Percentiles rank a stretch among this genome's conserved stretches.
These are phyloP conservation scores for Dynastes grantii DNA, from an alignment of 2,888 invertebrate genomes.

Conservation along the genomic window DNA sequence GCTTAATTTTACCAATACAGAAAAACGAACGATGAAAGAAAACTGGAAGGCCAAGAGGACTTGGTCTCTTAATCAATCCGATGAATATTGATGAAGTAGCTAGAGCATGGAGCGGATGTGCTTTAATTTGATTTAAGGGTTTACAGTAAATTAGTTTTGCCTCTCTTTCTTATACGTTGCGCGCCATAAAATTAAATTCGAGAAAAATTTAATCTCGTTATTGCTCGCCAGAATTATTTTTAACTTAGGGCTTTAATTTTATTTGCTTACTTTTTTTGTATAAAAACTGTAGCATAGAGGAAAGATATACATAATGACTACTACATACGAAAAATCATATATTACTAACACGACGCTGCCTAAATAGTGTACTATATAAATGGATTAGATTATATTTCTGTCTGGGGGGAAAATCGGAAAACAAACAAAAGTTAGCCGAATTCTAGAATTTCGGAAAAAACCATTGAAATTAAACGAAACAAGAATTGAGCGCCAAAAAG, in stretches of 20 bases:
- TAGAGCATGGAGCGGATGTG: slow-evolving; percentile 31
- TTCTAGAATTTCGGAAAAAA: too few relatives aligned
- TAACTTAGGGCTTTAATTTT: not conserved
- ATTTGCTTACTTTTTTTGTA: not conserved
- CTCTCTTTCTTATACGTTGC: slow-evolving; percentile 1
- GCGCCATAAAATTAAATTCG: slow-evolving; percentile 5
- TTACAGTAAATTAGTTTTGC: slow-evolving; percentile 25
- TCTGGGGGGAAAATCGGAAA: too few relatives aligned
- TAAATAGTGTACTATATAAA: too few relatives aligned
- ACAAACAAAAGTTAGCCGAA: too few relatives aligned
- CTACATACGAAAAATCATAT: too few relatives aligned
- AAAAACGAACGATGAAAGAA: slow-evolving; percentile 20
- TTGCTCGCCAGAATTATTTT: not conserved
- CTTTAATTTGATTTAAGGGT: slow-evolving; percentile 43
- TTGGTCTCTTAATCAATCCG: slow-evolving; percentile 28
- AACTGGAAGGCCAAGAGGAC: slow-evolving; percentile 3
- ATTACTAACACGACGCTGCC: too few relatives aligned
- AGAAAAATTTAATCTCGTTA: slow-evolving; percentile 9
- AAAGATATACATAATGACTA: too few relatives aligned
- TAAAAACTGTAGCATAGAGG: not conserved
- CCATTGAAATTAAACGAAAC: too few relatives aligned
- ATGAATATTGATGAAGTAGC: slow-evolving; percentile 49
- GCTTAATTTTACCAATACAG: slow-evolving; percentile 47
- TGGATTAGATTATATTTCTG: too few relatives aligned
- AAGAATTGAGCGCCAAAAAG: too few relatives aligned